A percentile compares a stretch with the other conserved stretches of the same genome.
These are phyloP conservation scores for Calidris pugnax DNA, from an alignment of 2,113 vertebrate species.

Conservation along the genomic window DNA sequence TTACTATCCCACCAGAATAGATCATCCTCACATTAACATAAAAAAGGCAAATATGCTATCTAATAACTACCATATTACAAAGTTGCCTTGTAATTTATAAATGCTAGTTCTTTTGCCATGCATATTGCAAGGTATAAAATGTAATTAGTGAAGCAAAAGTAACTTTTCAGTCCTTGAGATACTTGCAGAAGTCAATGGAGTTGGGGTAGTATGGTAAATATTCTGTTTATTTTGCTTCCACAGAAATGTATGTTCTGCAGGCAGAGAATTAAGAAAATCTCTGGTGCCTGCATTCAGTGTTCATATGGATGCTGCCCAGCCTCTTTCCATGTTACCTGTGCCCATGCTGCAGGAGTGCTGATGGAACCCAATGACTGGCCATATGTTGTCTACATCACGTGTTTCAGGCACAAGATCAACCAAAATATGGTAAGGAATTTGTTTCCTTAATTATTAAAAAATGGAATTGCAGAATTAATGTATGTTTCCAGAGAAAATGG, in stretches of 20 bases:
- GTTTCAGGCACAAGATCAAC: constrained; percentile 89
- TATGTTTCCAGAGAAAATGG: neutral
- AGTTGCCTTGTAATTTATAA: neutral
- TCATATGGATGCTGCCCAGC: constrained; percentile 90
- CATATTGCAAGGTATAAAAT: neutral
- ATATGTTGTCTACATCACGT: constrained; percentile 91
- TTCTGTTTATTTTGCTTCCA: constrained; percentile 27
- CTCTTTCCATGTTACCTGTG: constrained; percentile 96
- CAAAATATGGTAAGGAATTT: constrained; percentile 82
- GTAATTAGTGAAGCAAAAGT: neutral
- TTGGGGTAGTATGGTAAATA: neutral
- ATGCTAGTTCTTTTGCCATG: neutral
- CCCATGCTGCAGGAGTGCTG: constrained; percentile 89
- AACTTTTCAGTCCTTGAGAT: neutral
- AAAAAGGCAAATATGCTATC: neutral
- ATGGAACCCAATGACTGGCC: constrained; percentile 97
- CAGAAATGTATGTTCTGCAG: constrained; percentile 96
- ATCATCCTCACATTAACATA: constrained; percentile 1
- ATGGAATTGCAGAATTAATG: neutral
- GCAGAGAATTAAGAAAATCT: constrained; percentile 83
- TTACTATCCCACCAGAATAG: neutral
- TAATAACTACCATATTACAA: neutral
- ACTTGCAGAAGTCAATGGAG: neutral
- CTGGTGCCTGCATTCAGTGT: constrained; percentile 93
- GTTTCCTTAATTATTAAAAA: neutral